These are phyloP conservation scores for Eupeodes corollae DNA, from an alignment of 1,140 invertebrate genomes.

Conservation along the genomic window DNA sequence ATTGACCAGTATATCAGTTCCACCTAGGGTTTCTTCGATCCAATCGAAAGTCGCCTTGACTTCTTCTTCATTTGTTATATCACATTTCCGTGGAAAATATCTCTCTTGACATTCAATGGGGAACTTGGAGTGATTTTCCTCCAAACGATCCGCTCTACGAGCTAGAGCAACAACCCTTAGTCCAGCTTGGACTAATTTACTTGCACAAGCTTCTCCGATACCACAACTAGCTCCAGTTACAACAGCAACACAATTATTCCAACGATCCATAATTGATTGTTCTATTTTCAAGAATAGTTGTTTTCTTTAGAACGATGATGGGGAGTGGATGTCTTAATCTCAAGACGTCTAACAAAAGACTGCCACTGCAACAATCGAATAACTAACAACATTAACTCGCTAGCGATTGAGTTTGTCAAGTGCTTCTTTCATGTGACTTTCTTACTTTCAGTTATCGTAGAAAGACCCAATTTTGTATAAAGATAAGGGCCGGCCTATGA, in stretches of 20 bases:
- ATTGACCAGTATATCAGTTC: slow-evolving; percentile 60
- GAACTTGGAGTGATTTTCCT: slow-evolving; percentile 20
- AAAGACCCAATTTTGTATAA: too few relatives aligned
- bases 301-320: too few relatives aligned
- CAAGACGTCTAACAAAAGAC: too few relatives aligned
- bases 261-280: slow-evolving; percentile 40
- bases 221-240: slow-evolving; percentile 54
- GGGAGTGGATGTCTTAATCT: too few relatives aligned
- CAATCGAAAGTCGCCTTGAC: slow-evolving; percentile 53
- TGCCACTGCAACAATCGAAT: too few relatives aligned
- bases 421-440: too few relatives aligned
- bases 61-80: slow-evolving; percentile 52
- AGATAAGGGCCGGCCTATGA: too few relatives aligned
- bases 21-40: slow-evolving; percentile 48
- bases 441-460: too few relatives aligned
- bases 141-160: slow-evolving; percentile 23
- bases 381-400: too few relatives aligned
- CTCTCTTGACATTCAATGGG: slow-evolving; percentile 21
- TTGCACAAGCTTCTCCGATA: slow-evolving; percentile 45
- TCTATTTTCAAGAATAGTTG: too few relatives aligned
- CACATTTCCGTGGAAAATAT: slow-evolving; percentile 45
- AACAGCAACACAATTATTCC: slow-evolving; percentile 47
- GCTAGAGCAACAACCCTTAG: slow-evolving; percentile 43
- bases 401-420: too few relatives aligned
- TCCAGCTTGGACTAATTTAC: slow-evolving; percentile 41